Conservation (phyloP, 1,140 invertebrate species). For the Amphibalanus amphitrite region DNA sequence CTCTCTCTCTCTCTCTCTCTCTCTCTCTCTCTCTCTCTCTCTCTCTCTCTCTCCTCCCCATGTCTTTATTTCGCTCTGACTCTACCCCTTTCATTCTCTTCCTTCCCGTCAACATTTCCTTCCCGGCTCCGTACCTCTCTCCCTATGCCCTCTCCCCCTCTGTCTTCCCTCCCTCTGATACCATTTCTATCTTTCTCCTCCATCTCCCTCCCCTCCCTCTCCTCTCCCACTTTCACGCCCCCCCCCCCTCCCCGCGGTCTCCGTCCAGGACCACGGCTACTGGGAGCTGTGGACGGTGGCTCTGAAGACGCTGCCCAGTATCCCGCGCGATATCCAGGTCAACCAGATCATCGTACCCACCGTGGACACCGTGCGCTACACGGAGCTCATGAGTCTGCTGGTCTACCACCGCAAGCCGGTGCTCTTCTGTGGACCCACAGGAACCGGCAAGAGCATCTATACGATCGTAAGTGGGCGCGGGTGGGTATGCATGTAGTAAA, state of each 20-base stretch:
- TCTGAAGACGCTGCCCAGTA: slow-evolving; percentile 51
- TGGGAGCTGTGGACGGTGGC: slow-evolving; percentile 85
- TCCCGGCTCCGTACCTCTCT: too few relatives aligned
- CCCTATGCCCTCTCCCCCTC: too few relatives aligned
- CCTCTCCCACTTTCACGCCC: slow-evolving; percentile 5
- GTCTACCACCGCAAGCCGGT: slow-evolving; percentile 15
- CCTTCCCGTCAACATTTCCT: too few relatives aligned
- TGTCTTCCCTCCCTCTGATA: too few relatives aligned
- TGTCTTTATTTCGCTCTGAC: too few relatives aligned
- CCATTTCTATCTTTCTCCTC: neutral
- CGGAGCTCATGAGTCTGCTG: slow-evolving; percentile 53
- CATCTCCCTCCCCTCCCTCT: neutral
- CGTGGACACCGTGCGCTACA: slow-evolving; percentile 66
- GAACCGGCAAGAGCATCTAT: slow-evolving; percentile 82
- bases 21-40: too few relatives aligned
- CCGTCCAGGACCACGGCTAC: slow-evolving; percentile 5
- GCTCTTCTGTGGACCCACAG: slow-evolving; percentile 76
- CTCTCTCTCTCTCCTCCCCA: too few relatives aligned
- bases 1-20: too few relatives aligned
- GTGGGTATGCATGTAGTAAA: too few relatives aligned
- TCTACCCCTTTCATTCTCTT: too few relatives aligned
- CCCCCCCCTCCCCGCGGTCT: neutral
- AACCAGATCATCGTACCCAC: slow-evolving; percentile 90
- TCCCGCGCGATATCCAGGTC: slow-evolving; percentile 72
- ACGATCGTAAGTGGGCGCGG: slow-evolving; percentile 33